These are phyloP conservation scores for Thalassophryne amazonica DNA, from an alignment of 2,797 vertebrate genomes.

Conservation along the genomic window DNA sequence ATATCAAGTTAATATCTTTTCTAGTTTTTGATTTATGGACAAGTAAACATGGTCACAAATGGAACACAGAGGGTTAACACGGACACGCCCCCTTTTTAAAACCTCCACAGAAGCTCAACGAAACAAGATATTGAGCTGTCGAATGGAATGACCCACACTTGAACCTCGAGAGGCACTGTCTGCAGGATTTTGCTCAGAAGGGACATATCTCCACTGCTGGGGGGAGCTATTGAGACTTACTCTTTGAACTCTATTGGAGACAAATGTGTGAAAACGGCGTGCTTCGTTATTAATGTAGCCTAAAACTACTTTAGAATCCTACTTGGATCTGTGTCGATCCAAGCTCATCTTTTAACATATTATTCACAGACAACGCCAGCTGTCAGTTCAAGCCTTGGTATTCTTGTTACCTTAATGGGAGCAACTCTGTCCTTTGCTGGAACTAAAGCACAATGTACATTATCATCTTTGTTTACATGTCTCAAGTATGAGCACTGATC, in stretches of 20 bases:
- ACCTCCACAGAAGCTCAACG: too few relatives aligned
- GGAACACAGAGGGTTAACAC: too few relatives aligned
- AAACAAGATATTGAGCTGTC: too few relatives aligned
- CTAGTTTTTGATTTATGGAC: too few relatives aligned
- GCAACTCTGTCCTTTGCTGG: background rate
- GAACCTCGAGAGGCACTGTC: background rate
- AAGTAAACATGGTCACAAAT: too few relatives aligned
- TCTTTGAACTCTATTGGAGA: constrained; percentile 9
- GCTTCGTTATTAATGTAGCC: constrained; percentile 18
- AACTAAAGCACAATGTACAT: background rate
- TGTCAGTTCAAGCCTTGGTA: constrained; percentile 13
- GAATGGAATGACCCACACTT: background rate
- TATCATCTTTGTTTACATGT: background rate
- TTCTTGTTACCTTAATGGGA: background rate
- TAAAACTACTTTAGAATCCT: constrained; percentile 2
- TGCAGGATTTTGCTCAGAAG: constrained; percentile 3
- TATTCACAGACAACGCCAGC: constrained; percentile 6
- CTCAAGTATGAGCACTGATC: constrained; percentile 7
- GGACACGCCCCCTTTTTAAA: too few relatives aligned
- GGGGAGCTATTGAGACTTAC: too few relatives aligned
- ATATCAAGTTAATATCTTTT: too few relatives aligned
- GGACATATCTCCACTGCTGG: background rate
- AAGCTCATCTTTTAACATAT: background rate
- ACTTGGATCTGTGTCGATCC: background rate
- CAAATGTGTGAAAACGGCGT: constrained; percentile 1